These are phyloP conservation scores for Lanistes nyassanus DNA, from an alignment of 1,140 invertebrate genomes.

Conservation along the genomic window DNA sequence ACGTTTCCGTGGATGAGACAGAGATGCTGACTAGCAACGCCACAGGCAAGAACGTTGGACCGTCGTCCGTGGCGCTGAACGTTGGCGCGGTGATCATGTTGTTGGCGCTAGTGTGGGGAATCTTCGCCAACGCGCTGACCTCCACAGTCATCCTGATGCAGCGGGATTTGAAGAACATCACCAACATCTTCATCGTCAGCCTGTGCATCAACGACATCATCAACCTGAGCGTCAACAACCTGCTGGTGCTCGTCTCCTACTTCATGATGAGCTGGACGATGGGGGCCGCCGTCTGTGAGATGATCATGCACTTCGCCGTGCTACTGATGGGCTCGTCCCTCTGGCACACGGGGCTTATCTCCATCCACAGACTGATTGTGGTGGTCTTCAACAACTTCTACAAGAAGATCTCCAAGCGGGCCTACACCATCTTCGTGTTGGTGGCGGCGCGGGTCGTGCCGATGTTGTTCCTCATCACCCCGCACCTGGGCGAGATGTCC, in stretches of 20 bases:
- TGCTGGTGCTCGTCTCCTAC: conserved; percentile 64
- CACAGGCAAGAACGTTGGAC: conserved; percentile 22
- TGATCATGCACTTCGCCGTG: conserved; percentile 61
- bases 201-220: conserved; percentile 66
- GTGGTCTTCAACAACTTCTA: conserved; percentile 64
- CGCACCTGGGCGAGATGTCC: conserved; percentile 60
- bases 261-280: conserved; percentile 56
- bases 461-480: conserved; percentile 58
- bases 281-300: conserved; percentile 56
- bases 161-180: conserved; percentile 58
- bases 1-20: not conserved
- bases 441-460: conserved; percentile 61
- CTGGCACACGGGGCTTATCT: conserved; percentile 66
- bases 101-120: conserved; percentile 44
- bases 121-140: conserved; percentile 58
- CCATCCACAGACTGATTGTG: conserved; percentile 65
- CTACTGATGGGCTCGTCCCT: conserved; percentile 62
- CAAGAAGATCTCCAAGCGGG: conserved; percentile 62
- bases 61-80: conserved; percentile 49
- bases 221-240: conserved; percentile 63
- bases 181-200: conserved; percentile 65
- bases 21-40: not conserved
- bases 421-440: conserved; percentile 61
- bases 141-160: conserved; percentile 51
- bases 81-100: conserved; percentile 57